These are phyloP conservation scores for Benthosema pterotum DNA, from an alignment of 2,797 vertebrate genomes.

Conservation along the genomic window DNA sequence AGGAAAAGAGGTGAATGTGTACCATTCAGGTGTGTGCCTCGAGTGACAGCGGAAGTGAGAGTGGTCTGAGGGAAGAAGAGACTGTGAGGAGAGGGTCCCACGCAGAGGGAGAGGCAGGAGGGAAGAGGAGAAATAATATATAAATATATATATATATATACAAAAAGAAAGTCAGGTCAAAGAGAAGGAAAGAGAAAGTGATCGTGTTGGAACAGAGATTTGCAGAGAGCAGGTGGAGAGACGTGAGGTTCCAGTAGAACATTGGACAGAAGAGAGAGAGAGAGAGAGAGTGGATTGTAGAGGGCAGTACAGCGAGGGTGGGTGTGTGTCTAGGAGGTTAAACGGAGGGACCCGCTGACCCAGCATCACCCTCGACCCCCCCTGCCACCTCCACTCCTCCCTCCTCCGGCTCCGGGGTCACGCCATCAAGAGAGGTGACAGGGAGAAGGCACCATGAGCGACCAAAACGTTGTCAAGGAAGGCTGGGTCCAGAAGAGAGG, in stretches of 20 bases:
- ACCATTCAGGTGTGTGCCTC: too few relatives aligned
- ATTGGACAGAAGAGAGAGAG: neutral
- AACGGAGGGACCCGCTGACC: slow-evolving; percentile 39
- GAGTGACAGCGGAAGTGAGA: slow-evolving; percentile 15
- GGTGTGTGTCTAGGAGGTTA: neutral
- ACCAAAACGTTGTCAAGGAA: slow-evolving; percentile 84
- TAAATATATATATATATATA: too few relatives aligned
- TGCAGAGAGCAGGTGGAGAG: too few relatives aligned
- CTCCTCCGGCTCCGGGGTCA: slow-evolving; percentile 45
- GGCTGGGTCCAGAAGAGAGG: slow-evolving; percentile 85
- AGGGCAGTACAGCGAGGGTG: slow-evolving; percentile 6
- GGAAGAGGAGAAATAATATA: slow-evolving; percentile 1
- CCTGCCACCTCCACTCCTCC: slow-evolving; percentile 9
- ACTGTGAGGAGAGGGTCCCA: neutral
- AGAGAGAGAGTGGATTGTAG: slow-evolving; percentile 16
- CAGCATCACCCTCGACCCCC: slow-evolving; percentile 15
- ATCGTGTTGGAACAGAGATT: slow-evolving; percentile 15
- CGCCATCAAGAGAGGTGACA: slow-evolving; percentile 68
- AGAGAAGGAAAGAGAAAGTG: slow-evolving; percentile 49
- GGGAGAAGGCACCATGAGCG: slow-evolving; percentile 80
- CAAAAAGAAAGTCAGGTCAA: slow-evolving; percentile 34
- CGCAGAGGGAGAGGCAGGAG: slow-evolving; percentile 16
- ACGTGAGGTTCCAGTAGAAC: neutral
- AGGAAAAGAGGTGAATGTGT: slow-evolving; percentile 7
- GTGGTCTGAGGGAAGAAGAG: slow-evolving; percentile 14